Conservation (phyloP, 2,113 vertebrate genomes). For the Machaerirhynchus nigripectus region DNA sequence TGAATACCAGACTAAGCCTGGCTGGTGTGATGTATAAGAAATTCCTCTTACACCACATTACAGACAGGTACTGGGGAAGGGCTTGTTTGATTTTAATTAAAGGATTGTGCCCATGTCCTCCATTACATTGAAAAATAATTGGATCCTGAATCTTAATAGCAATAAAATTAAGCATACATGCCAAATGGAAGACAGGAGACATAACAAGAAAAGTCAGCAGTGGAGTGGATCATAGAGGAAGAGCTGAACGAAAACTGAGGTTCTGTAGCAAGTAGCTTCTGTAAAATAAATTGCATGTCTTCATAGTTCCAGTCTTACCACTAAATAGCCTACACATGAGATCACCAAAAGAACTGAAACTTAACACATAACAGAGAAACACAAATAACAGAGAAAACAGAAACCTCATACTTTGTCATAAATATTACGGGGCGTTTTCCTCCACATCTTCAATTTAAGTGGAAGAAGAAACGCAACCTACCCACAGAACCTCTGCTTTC, state of each 20-base stretch:
- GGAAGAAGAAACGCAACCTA: not conserved
- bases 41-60: not conserved
- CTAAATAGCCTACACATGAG: not conserved
- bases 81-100: conserved; percentile 9
- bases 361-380: not conserved
- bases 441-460: not conserved
- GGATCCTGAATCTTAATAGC: not conserved
- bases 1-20: not conserved
- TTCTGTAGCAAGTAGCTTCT: not conserved
- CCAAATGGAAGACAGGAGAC: not conserved
- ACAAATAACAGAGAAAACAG: not conserved
- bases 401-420: not conserved
- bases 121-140: not conserved
- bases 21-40: not conserved
- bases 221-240: not conserved
- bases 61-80: not conserved
- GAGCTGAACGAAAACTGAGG: not conserved
- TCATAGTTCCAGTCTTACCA: not conserved
- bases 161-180: not conserved
- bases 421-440: not conserved
- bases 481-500: not conserved
- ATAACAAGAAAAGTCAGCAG: not conserved
- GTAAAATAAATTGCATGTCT: not conserved
- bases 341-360: not conserved
- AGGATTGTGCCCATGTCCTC: not conserved